These are phyloP conservation scores for Acheta domesticus DNA, from an alignment of 2,888 invertebrate genomes.

Conservation along the genomic window DNA sequence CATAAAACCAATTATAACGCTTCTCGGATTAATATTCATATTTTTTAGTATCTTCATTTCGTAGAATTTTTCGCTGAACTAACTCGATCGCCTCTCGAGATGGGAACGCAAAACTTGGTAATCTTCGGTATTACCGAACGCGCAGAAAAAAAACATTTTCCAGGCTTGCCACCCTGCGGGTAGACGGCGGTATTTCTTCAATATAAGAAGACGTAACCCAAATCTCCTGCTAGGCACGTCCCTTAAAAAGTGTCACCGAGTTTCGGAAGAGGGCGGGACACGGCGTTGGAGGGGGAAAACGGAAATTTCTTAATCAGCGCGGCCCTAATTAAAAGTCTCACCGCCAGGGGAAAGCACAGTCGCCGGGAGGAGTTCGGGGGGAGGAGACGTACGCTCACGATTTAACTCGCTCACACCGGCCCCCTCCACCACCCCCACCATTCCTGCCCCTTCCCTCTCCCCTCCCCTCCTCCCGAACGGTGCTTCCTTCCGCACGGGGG, in stretches of 20 bases:
- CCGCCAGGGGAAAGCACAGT: background rate
- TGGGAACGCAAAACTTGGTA: too few species aligned
- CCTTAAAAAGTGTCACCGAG: background rate
- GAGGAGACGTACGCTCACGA: background rate
- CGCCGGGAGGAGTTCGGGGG: background rate
- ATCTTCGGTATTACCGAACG: too few species aligned
- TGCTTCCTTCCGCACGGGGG: background rate
- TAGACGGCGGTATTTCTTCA: too few species aligned
- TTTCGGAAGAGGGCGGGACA: background rate
- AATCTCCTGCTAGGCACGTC: too few species aligned
- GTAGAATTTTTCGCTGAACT: too few species aligned
- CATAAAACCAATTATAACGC: too few species aligned
- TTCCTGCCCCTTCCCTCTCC: background rate
- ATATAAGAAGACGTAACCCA: too few species aligned
- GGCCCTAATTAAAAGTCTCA: background rate
- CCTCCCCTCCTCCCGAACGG: background rate
- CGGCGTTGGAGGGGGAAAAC: background rate
- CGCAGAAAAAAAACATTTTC: too few species aligned
- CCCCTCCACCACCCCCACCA: background rate
- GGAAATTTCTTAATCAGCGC: conserved; percentile 7
- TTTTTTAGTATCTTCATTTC: too few species aligned
- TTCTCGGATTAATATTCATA: too few species aligned
- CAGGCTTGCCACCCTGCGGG: too few species aligned
- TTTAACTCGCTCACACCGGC: background rate
- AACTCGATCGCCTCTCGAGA: too few species aligned